These are phyloP conservation scores for Chrosomus eos DNA, from an alignment of 2,797 vertebrate genomes.

Conservation along the genomic window DNA sequence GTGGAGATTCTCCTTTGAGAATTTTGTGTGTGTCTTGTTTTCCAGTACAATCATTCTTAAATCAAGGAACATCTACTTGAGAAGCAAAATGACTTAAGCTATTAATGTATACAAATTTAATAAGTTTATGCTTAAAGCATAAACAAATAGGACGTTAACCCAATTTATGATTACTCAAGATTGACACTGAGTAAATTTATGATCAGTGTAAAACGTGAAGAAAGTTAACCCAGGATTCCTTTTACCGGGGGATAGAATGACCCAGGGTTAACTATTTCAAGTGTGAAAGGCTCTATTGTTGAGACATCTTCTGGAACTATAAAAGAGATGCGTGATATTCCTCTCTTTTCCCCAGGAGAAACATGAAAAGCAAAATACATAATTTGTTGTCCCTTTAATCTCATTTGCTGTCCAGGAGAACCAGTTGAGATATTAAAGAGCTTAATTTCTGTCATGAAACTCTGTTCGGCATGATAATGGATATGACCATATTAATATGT, in stretches of 20 bases:
- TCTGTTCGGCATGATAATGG: no score
- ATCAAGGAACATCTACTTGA: not conserved
- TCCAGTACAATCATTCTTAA: not conserved
- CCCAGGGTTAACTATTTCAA: not conserved
- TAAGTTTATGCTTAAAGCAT: not conserved
- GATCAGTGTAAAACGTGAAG: not conserved
- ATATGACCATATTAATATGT: not conserved
- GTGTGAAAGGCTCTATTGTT: not conserved
- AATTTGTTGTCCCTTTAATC: not conserved
- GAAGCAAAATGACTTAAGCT: not conserved
- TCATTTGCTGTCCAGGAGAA: not conserved
- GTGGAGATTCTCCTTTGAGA: constrained; percentile 20
- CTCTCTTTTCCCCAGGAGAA: not conserved
- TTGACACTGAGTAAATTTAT: not conserved
- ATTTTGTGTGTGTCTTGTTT: not conserved
- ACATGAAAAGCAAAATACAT: not conserved
- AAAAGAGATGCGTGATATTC: not conserved
- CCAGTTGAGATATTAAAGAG: not conserved
- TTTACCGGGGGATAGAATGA: not conserved
- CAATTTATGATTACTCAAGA: not conserved
- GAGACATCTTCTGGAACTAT: not conserved
- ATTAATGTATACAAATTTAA: not conserved
- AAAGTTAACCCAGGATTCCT: not conserved
- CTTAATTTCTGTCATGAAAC: not conserved
- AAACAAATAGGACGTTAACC: not conserved